phyloP scores from a whole-genome alignment of 2,797 vertebrate genomes.

The Brotogeris chrysoptera region DNA sequence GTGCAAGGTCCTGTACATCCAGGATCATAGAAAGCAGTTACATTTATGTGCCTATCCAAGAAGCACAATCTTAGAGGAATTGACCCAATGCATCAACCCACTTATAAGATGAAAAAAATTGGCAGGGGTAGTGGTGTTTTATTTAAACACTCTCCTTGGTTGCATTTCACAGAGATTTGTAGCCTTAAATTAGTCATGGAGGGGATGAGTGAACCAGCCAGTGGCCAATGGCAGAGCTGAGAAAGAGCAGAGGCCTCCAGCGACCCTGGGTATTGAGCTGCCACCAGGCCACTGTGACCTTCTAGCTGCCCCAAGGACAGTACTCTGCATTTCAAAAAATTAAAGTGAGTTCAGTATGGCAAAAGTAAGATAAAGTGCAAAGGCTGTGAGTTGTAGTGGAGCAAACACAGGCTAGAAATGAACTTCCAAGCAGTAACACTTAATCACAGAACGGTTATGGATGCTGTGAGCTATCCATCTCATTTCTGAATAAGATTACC shows the following conservation, averaged over 20 bases:
- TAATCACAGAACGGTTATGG: not conserved
- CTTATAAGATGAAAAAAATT: not conserved
- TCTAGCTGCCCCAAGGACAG: not conserved
- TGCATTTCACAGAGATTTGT: not conserved
- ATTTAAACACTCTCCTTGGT: not conserved
- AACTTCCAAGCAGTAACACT: not conserved
- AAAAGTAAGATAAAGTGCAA: conserved; percentile 13
- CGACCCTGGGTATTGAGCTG: not conserved
- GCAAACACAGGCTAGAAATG: not conserved
- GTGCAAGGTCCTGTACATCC: not conserved
- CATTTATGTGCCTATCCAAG: not conserved
- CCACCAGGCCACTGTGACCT: not conserved
- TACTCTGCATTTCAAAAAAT: not conserved
- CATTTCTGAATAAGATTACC: not conserved
- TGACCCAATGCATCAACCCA: not conserved
- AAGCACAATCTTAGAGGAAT: not conserved
- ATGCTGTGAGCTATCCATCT: not conserved
- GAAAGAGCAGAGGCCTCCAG: not conserved
- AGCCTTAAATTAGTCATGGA: not conserved
- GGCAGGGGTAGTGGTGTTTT: not conserved
- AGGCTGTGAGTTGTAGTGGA: not conserved
- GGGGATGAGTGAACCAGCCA: not conserved
- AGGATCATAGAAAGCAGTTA: not conserved
- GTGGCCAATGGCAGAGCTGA: not conserved
- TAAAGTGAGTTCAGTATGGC: not conserved